Percentiles rank a stretch among this genome's conserved stretches.
Conservation (phyloP, 2,797 vertebrate species). For the Sebastes melanostomus region DNA sequence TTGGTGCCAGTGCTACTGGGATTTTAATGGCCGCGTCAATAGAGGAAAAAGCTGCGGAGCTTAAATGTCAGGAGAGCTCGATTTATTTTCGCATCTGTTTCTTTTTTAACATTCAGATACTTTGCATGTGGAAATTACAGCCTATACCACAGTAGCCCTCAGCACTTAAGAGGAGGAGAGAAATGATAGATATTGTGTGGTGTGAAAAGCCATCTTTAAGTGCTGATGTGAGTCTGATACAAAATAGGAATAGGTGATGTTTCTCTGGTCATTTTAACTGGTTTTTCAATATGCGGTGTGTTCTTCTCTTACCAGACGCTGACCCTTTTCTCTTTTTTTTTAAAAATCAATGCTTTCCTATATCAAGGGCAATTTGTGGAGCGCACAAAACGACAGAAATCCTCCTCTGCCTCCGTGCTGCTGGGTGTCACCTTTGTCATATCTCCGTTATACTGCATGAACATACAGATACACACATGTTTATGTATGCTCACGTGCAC, state of each 20-base stretch:
- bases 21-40: conserved; percentile 34
- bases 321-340: conserved; percentile 40
- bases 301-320: conserved; percentile 17
- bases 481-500: not conserved
- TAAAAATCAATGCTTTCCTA: conserved; percentile 50
- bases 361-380: conserved; percentile 48
- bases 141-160: conserved; percentile 1
- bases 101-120: conserved; percentile 14
- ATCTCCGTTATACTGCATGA: not conserved
- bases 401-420: conserved; percentile 8
- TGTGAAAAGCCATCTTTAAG: conserved; percentile 31
- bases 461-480: not conserved
- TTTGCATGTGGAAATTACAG: conserved; percentile 32
- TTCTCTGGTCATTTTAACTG: conserved; percentile 47
- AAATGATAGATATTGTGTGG: conserved; percentile 14
- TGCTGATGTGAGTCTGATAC: conserved; percentile 20
- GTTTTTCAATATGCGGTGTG: conserved; percentile 49
- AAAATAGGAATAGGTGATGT: conserved; percentile 17
- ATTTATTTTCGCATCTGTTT: conserved; percentile 19
- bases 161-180: conserved; percentile 16
- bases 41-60: conserved; percentile 12
- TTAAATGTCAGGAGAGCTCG: conserved; percentile 19
- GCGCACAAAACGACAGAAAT: conserved; percentile 24
- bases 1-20: conserved; percentile 43
- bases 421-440: conserved; percentile 28